These are phyloP conservation scores for Nylanderia fulva DNA, from an alignment of 1,140 invertebrate species.

Conservation along the genomic window DNA sequence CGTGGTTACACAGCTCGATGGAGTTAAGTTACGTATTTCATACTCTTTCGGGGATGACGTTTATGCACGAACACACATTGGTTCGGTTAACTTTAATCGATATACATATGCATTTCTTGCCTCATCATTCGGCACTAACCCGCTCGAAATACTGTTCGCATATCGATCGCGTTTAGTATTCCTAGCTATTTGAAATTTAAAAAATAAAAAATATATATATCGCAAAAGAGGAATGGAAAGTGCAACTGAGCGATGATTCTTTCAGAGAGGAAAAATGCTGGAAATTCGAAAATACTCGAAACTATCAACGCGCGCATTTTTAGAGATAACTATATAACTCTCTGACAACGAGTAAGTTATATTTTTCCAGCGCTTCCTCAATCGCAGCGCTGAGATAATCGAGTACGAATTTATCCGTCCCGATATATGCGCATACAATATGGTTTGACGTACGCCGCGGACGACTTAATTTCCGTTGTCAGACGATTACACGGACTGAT, in stretches of 20 bases:
- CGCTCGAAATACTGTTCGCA: background rate
- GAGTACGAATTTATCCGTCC: slow-evolving; percentile 17
- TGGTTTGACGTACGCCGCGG: background rate
- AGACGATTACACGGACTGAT: slow-evolving; percentile 37
- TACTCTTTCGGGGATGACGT: slow-evolving; percentile 55
- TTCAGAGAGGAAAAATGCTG: background rate
- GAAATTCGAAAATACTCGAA: background rate
- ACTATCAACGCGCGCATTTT: background rate
- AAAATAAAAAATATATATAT: background rate
- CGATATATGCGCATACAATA: background rate
- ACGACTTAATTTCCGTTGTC: slow-evolving; percentile 56
- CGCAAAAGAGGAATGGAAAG: background rate
- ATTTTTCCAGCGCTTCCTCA: background rate
- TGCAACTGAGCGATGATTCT: background rate
- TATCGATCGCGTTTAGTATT: slow-evolving; percentile 16
- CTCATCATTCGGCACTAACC: background rate
- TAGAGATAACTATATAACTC: background rate
- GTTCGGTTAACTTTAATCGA: slow-evolving; percentile 38
- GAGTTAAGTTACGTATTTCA: slow-evolving; percentile 53
- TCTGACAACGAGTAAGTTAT: background rate
- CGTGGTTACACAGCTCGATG: slow-evolving; percentile 63
- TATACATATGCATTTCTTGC: slow-evolving; percentile 21
- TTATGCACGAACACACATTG: slow-evolving; percentile 46
- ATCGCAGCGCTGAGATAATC: background rate
- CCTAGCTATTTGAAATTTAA: background rate